These are phyloP conservation scores for Epiblema foenella DNA, from an alignment of 2,888 invertebrate species.

Conservation along the genomic window DNA sequence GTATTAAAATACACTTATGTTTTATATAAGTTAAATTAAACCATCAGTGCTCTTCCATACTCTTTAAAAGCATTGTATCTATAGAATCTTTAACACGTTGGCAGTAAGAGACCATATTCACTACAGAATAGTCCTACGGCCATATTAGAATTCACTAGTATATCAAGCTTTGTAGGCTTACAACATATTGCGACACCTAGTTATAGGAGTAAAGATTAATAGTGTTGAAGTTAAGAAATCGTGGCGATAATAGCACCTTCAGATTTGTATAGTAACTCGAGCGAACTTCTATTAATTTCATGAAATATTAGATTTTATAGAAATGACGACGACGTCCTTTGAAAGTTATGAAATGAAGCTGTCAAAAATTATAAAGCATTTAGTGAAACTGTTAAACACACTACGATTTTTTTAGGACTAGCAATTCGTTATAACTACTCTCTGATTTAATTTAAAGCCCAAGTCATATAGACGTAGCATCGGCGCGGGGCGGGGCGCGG, in stretches of 20 bases:
- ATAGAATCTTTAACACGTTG: background rate
- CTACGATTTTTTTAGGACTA: background rate
- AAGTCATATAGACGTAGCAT: conserved; percentile 16
- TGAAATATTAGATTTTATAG: background rate
- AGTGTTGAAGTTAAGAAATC: background rate
- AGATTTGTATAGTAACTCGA: too few relatives aligned
- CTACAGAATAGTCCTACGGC: background rate
- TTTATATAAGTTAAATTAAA: background rate
- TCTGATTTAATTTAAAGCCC: conserved; percentile 1
- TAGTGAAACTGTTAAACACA: background rate
- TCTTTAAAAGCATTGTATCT: background rate
- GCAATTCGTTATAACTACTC: background rate
- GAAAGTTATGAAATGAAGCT: background rate
- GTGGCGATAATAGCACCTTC: background rate
- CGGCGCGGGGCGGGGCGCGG: conserved; percentile 34
- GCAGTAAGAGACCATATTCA: background rate
- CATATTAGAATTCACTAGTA: conserved; percentile 12
- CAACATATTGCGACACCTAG: conserved; percentile 1
- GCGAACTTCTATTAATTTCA: background rate
- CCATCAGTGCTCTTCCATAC: background rate
- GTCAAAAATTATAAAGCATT: background rate
- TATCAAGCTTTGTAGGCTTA: conserved; percentile 4
- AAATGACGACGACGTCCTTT: background rate
- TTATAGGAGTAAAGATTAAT: background rate
- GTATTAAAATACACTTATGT: too few relatives aligned